phyloP scores from a whole-genome alignment of 2,888 invertebrate species.

The Thelaira solivaga region DNA sequence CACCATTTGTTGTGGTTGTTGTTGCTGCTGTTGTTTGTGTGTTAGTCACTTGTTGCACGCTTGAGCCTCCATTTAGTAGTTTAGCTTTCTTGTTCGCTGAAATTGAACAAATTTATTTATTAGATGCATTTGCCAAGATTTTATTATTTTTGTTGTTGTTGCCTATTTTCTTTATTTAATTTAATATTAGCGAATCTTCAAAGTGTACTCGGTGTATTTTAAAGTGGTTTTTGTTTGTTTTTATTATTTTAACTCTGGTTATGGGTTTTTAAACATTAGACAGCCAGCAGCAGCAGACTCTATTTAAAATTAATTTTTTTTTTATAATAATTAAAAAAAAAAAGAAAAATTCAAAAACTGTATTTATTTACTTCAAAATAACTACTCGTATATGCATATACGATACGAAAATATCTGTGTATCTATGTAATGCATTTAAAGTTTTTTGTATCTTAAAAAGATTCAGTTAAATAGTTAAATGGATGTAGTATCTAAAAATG shows the following conservation, averaged over 20 bases:
- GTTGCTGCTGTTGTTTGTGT: constrained; percentile 34
- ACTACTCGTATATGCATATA: neutral
- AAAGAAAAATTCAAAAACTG: constrained; percentile 38
- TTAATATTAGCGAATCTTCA: constrained; percentile 23
- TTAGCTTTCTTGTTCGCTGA: constrained; percentile 78
- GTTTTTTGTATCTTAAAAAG: neutral
- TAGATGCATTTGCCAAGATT: constrained; percentile 50
- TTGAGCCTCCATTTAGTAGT: constrained; percentile 75
- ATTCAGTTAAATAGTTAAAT: neutral
- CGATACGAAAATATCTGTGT: neutral
- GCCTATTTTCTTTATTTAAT: neutral
- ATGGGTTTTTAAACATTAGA: constrained; percentile 51
- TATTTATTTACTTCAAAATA: constrained; percentile 41
- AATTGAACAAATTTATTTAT: constrained; percentile 77
- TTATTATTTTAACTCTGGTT: constrained; percentile 41
- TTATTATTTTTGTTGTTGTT: neutral
- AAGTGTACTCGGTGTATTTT: constrained; percentile 2
- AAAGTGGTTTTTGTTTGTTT: constrained; percentile 23
- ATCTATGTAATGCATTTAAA: constrained; percentile 2
- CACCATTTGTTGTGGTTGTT: constrained; percentile 33
- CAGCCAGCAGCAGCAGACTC: neutral
- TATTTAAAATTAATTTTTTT: constrained; percentile 18
- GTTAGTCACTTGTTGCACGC: constrained; percentile 59
- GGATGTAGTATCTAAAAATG: constrained; percentile 3
- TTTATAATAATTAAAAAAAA: constrained; percentile 13